phyloP scores from a whole-genome alignment of 2,797 vertebrate genomes.

The Parauchenoglanis punctatus region DNA sequence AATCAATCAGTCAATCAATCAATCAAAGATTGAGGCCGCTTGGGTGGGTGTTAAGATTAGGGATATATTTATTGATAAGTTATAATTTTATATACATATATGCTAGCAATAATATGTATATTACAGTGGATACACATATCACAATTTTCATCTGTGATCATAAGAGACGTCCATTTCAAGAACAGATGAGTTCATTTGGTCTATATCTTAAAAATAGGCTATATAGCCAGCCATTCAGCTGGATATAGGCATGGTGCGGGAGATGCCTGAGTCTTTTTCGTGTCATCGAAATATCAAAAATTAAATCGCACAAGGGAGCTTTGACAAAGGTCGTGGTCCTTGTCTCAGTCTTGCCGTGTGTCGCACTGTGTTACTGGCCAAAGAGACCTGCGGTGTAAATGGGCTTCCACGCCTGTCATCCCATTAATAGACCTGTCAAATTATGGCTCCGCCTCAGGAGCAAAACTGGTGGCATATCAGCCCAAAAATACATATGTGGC shows the following conservation, averaged over 20 bases:
- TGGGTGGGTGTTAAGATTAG: constrained; percentile 11
- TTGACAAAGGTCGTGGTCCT: constrained; percentile 58
- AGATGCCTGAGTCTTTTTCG: constrained; percentile 40
- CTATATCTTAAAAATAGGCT: constrained; percentile 28
- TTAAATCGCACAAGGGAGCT: constrained; percentile 51
- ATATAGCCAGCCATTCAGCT: constrained; percentile 15
- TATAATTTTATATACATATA: not conserved
- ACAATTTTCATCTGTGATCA: constrained; percentile 39
- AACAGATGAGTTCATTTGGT: constrained; percentile 6
- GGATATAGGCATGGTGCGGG: constrained; percentile 35
- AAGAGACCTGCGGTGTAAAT: constrained; percentile 56
- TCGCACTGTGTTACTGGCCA: constrained; percentile 56
- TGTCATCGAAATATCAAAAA: constrained; percentile 59
- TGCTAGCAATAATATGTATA: not conserved
- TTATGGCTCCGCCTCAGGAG: constrained; percentile 56
- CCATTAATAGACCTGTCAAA: constrained; percentile 62
- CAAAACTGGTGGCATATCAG: constrained; percentile 54
- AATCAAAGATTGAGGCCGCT: not conserved
- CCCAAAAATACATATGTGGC: constrained; percentile 48
- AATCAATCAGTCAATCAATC: not conserved
- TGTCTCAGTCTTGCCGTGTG: constrained; percentile 56
- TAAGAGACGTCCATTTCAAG: constrained; percentile 20
- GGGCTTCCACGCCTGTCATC: constrained; percentile 59
- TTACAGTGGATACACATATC: constrained; percentile 46
- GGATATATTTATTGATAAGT: not conserved